Evolutionary conservation across 2,888 invertebrate species (phyloP).

Genomic region (Conchocele bisecta): DNA sequence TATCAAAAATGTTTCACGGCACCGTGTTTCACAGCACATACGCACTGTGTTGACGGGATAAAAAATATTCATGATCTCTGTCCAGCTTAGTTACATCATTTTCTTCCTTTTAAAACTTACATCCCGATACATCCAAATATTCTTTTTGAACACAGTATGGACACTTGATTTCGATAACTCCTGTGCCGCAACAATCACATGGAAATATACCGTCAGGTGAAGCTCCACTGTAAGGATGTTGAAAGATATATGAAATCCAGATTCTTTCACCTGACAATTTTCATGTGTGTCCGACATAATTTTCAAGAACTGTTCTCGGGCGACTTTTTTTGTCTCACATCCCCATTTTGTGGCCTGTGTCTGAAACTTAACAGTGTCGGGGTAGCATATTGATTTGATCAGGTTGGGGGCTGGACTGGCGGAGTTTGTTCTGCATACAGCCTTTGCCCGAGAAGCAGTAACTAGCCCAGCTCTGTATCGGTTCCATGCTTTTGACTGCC

Average conservation of each 20-base stretch:
- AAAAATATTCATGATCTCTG: slow-evolving; percentile 25
- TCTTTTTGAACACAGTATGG: slow-evolving; percentile 15
- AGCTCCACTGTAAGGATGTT: no score
- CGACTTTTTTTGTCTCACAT: slow-evolving; percentile 29
- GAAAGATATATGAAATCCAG: no score
- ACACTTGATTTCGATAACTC: slow-evolving; percentile 34
- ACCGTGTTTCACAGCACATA: no score
- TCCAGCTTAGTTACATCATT: slow-evolving; percentile 21
- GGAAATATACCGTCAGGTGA: slow-evolving; percentile 45
- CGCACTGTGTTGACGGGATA: no score
- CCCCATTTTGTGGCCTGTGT: slow-evolving; percentile 47
- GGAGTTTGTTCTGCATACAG: slow-evolving; percentile 22
- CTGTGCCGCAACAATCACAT: slow-evolving; percentile 50
- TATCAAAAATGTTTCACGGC: no score
- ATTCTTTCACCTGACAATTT: slow-evolving; percentile 16
- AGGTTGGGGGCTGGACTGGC: slow-evolving; percentile 18
- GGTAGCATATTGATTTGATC: slow-evolving; percentile 49
- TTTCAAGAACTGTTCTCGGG: slow-evolving; percentile 9
- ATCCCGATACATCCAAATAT: background rate
- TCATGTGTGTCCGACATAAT: slow-evolving; percentile 14
- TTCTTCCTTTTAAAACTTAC: slow-evolving; percentile 1
- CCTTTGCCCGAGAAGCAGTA: slow-evolving; percentile 5
- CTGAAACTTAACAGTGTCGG: slow-evolving; percentile 7
- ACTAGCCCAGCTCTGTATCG: no score
- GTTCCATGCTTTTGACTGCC: no score